phyloP scores from a whole-genome alignment of 2,113 vertebrate species.

The Ageneiosus marmoratus region DNA sequence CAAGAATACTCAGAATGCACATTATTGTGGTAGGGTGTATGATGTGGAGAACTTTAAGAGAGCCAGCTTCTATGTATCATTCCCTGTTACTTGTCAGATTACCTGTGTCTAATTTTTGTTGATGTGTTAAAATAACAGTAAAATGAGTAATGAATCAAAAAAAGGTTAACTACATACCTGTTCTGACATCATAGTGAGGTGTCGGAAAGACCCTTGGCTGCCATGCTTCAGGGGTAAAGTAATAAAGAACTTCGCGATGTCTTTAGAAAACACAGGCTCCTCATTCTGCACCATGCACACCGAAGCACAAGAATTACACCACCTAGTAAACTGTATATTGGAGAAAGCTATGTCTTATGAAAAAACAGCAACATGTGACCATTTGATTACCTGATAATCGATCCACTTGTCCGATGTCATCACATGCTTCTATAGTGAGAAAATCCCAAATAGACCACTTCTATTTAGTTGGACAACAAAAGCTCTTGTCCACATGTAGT shows the following conservation, averaged over 20 bases:
- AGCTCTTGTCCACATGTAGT: background rate
- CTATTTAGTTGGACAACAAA: background rate
- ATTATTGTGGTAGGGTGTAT: background rate
- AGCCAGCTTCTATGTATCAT: too few species aligned
- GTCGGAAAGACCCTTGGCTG: conserved; percentile 60
- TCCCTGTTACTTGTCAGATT: too few species aligned
- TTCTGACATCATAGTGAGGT: conserved; percentile 69
- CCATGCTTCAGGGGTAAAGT: conserved; percentile 64
- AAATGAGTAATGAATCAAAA: background rate
- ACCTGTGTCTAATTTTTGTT: too few species aligned
- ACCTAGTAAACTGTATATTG: background rate
- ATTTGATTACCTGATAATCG: conserved; percentile 64
- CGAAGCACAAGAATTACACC: background rate
- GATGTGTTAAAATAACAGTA: background rate
- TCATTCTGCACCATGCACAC: conserved; percentile 63
- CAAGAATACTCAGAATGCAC: background rate
- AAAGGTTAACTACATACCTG: conserved; percentile 54
- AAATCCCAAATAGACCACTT: background rate
- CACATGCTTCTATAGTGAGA: conserved; percentile 66
- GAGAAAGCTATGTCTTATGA: background rate
- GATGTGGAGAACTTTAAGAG: background rate
- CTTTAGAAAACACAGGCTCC: conserved; percentile 68
- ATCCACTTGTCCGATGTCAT: conserved; percentile 73
- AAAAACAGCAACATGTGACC: conserved; percentile 1
- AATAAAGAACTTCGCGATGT: conserved; percentile 64